Conservation (phyloP, 2,113 vertebrate genomes). For the Saccopteryx leptura region DNA sequence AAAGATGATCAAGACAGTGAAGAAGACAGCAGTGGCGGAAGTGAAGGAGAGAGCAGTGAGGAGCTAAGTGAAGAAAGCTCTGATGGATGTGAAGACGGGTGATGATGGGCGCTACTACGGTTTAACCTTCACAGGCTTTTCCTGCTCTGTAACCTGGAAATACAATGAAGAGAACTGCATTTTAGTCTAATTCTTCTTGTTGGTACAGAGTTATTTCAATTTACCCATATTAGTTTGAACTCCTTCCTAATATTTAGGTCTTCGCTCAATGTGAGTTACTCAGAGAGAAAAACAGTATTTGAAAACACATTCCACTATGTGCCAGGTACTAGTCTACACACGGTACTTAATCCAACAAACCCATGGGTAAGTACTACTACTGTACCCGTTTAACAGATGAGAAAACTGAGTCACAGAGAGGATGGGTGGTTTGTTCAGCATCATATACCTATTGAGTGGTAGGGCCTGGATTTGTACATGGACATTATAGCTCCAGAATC, state of each 20-base stretch:
- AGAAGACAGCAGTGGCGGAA: constrained; percentile 75
- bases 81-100: constrained; percentile 69
- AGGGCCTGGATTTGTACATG: not conserved
- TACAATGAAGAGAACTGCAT: constrained; percentile 44
- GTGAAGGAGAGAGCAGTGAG: constrained; percentile 72
- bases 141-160: not conserved
- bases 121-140: not conserved
- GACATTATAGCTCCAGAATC: not conserved
- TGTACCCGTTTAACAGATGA: not conserved
- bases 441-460: not conserved
- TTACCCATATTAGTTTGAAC: not conserved
- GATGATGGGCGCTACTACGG: not conserved
- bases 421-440: not conserved
- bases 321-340: not conserved
- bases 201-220: not conserved
- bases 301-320: not conserved
- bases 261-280: not conserved
- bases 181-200: not conserved
- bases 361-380: not conserved
- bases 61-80: constrained; percentile 70
- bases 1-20: constrained; percentile 73
- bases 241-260: not conserved
- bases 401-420: not conserved
- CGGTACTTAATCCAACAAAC: not conserved
- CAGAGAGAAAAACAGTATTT: not conserved